Percentiles rank a stretch among this genome's conserved stretches.
phyloP scores from a whole-genome alignment of 2,888 invertebrate species.

The Ectemnius continuus region DNA sequence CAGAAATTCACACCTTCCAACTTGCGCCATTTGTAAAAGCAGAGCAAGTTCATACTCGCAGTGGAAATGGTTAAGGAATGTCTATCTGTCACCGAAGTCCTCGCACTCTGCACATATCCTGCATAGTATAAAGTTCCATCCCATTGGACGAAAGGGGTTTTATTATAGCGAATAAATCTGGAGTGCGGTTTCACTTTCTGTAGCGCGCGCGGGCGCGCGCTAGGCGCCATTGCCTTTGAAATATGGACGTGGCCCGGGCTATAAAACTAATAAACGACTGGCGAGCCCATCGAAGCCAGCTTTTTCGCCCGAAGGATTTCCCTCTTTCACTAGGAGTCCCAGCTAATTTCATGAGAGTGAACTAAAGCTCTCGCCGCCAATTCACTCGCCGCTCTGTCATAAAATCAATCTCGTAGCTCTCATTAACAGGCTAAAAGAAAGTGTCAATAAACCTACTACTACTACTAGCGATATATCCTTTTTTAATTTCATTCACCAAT shows the following conservation, averaged over 20 bases:
- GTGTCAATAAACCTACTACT: not conserved
- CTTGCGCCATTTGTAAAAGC: too few relatives aligned
- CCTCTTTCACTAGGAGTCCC: conserved; percentile 40
- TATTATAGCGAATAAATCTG: conserved; percentile 43
- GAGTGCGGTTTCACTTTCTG: conserved; percentile 6
- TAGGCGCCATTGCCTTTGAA: conserved; percentile 35
- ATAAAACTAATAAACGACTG: conserved; percentile 59
- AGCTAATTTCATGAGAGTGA: conserved; percentile 14
- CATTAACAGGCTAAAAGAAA: not conserved
- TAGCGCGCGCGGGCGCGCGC: too few relatives aligned
- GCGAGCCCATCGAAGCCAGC: conserved; percentile 33
- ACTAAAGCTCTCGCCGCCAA: conserved; percentile 11
- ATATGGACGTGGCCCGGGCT: conserved; percentile 42
- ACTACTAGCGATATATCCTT: not conserved
- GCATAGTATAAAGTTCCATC: not conserved
- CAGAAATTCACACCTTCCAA: too few relatives aligned
- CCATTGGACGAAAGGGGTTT: conserved; percentile 16
- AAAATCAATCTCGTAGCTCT: not conserved
- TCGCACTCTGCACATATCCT: too few relatives aligned
- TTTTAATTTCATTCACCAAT: not conserved
- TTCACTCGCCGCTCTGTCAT: not conserved
- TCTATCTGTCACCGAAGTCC: too few relatives aligned
- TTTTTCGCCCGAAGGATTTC: conserved; percentile 51
- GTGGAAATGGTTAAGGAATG: too few relatives aligned
- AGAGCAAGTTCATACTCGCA: too few relatives aligned